phyloP scores from a whole-genome alignment of 2,113 vertebrate species.

The Lamprologus sp. region DNA sequence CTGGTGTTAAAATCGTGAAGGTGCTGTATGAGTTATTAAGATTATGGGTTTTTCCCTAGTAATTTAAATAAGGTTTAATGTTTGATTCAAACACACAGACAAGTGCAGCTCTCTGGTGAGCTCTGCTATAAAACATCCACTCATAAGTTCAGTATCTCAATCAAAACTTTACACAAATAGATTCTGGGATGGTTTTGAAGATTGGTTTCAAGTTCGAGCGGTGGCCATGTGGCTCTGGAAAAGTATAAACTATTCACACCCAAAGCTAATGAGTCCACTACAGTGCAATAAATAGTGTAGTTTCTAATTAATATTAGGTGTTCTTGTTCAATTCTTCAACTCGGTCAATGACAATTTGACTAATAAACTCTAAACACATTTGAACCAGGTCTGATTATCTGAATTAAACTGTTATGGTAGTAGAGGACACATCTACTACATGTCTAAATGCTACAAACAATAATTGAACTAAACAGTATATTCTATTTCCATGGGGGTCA shows the following conservation, averaged over 20 bases:
- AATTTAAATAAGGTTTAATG: not conserved
- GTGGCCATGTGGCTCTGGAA: not conserved
- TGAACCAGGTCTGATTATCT: accelerated
- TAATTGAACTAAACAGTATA: not conserved
- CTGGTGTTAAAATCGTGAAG: not conserved
- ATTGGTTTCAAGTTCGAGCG: not conserved
- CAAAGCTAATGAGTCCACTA: not conserved
- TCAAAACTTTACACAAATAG: not conserved
- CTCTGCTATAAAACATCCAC: not conserved
- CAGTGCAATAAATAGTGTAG: not conserved
- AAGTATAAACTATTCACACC: not conserved
- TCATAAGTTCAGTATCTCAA: not conserved
- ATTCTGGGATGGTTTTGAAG: not conserved
- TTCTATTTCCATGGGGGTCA: not conserved
- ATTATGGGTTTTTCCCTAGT: accelerated
- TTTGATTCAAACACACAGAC: not conserved
- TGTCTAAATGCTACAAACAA: not conserved
- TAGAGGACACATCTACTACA: not conserved
- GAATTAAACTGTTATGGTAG: not conserved
- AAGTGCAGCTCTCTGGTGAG: not conserved
- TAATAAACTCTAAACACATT: not conserved
- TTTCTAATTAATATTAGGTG: not conserved
- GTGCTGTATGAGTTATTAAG: not conserved
- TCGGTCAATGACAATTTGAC: not conserved
- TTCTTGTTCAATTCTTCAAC: not conserved